Evolutionary conservation across 2,797 vertebrate genomes (phyloP), one percentile per base, ranked within the genome.

Genomic region (Sebastes goodei): DNA sequence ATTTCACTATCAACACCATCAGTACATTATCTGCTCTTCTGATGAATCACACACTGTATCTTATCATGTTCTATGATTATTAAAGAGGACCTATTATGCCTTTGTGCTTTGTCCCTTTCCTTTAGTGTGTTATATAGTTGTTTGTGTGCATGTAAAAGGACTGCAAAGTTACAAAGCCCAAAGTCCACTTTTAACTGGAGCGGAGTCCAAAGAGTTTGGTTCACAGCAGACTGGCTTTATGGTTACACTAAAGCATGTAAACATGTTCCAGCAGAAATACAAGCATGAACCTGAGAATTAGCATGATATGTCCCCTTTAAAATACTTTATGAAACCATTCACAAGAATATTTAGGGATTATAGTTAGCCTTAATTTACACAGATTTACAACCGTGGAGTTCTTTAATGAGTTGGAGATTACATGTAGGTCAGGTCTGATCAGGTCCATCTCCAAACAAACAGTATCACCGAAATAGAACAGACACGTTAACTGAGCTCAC

Each of bases 401-500:
- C 42, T 46, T 46, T 46, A 15, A 21, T 7, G 6, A 64, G 23
- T 1, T 53, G 2, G 11, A 60, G 12, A 12, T 10, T 20, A 11
- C 3, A 64, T 3, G 49, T 23, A 20, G 15, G 64, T 42, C 68
- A 33, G 23, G 10, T 55, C 1, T 2, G 10, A 15, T 66, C 23
- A 15, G 12, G 3, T 57, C 56, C 2, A 17, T 21, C 30, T 69
- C 30, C 6, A 23, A 7, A 57, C 35, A 62, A 30, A 73, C 32
- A 17, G 21, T 23, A 27, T 21, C 10, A 10, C 11, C 2, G 15
- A 20, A 56, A 27, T 1, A 17, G 27, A 57, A 7, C 8, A 65
- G 14, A 65, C 42, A 46, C 56, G 4, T 11, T 6, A 30, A 27
- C 32, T 17, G 63, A 72, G 21, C 88, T 93, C 93, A 99, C 98